phyloP scores from a whole-genome alignment of 2,888 invertebrate genomes.

The Imbricaverruca yamaguchii region DNA sequence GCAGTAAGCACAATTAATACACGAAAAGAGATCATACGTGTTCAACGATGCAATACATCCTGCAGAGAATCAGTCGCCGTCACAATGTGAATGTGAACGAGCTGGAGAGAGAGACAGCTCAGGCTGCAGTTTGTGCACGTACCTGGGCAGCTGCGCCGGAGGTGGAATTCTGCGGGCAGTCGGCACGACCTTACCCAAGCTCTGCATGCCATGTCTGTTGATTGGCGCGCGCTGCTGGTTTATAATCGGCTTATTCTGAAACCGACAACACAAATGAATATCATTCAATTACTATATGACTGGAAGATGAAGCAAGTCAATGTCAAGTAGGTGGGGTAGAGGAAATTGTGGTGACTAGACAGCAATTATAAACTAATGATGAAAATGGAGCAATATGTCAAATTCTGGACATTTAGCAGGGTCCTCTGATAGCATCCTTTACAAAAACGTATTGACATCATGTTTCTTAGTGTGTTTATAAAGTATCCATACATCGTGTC shows the following conservation, averaged over 20 bases:
- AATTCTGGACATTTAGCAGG: too few relatives aligned
- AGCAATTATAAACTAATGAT: not conserved
- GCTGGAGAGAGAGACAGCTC: not conserved
- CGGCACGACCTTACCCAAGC: not conserved
- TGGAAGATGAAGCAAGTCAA: too few relatives aligned
- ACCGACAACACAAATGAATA: not conserved
- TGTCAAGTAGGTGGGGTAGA: not conserved
- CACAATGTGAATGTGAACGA: not conserved
- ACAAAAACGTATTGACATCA: too few relatives aligned
- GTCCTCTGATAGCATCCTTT: too few relatives aligned
- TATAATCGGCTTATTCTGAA: not conserved
- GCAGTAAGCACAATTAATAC: not conserved
- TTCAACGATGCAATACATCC: not conserved
- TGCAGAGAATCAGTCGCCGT: not conserved
- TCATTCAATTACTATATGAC: not conserved
- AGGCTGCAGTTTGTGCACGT: not conserved
- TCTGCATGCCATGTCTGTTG: conserved; percentile 2
- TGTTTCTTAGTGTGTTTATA: too few relatives aligned
- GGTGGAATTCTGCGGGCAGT: not conserved
- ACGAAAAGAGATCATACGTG: not conserved
- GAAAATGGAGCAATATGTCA: not conserved
- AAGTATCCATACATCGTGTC: too few relatives aligned
- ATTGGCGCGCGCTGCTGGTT: not conserved
- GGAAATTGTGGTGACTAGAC: not conserved
- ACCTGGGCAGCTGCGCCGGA: not conserved